These are phyloP conservation scores for Matsumyia berberina DNA, from an alignment of 2,888 invertebrate species.

Conservation along the genomic window DNA sequence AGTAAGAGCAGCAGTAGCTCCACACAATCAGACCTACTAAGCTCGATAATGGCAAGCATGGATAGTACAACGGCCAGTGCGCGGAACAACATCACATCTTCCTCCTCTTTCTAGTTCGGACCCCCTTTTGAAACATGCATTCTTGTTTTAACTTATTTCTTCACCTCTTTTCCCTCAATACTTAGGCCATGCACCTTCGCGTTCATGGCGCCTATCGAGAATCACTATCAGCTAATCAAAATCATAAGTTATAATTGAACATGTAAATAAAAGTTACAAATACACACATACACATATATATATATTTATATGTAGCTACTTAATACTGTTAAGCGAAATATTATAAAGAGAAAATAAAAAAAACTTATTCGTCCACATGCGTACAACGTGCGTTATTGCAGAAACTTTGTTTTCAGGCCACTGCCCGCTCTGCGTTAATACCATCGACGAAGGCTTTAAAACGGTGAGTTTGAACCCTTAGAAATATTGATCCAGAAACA, in stretches of 20 bases:
- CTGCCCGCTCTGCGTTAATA: no score
- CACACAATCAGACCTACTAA: slow-evolving; percentile 81
- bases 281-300: slow-evolving; percentile 71
- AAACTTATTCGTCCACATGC: slow-evolving; percentile 74
- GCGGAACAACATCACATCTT: slow-evolving; percentile 76
- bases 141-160: slow-evolving; percentile 71
- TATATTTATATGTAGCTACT: slow-evolving; percentile 76
- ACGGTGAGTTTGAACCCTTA: no score
- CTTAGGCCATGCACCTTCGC: slow-evolving; percentile 41
- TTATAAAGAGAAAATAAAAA: slow-evolving; percentile 70
- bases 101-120: slow-evolving; percentile 64
- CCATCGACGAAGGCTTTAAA: no score
- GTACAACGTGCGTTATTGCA: slow-evolving; percentile 25
- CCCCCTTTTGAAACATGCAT: slow-evolving; percentile 50
- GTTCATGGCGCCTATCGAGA: slow-evolving; percentile 52
- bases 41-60: slow-evolving; percentile 84
- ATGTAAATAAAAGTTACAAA: slow-evolving; percentile 74
- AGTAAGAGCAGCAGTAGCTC: slow-evolving; percentile 48
- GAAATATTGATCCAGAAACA: no score
- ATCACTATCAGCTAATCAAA: slow-evolving; percentile 75
- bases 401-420: no score
- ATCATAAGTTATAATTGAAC: slow-evolving; percentile 69
- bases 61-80: slow-evolving; percentile 79
- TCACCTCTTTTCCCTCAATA: slow-evolving; percentile 34
- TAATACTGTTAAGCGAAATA: slow-evolving; percentile 75